Base-by-base conservation (phyloP, 2,797 vertebrate genomes). In the Ctenopoma kingsleyae region DNA sequence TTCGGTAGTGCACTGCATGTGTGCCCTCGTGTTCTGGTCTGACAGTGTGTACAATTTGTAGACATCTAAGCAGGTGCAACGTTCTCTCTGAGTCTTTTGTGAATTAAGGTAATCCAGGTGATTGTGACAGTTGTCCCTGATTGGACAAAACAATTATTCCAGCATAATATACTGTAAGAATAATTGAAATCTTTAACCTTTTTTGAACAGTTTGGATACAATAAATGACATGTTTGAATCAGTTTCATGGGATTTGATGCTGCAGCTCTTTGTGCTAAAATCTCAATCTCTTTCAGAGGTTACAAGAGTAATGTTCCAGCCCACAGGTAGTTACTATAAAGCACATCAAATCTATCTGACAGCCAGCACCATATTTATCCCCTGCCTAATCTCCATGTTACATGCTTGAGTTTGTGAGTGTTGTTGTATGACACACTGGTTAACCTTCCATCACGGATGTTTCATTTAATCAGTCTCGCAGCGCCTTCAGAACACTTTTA, bases 381-480 rank as follows among this genome's bases (percentile, higher is more conserved):
- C 16, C 32, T 22, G 11, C 17, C 51, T 67, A 53, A 77, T 78
- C 41, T 17, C 25, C 15, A 0, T 50, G 53, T 65, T 48, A 19
- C 60, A 67, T 35, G 52, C 23, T 38, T 63, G 63, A 62, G 57
- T 64, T 63, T 60, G 52, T 17, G 6, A 43, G 3, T 55, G 44
- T 23, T 41, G 56, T 5, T 32, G 22, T 51, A 32, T 75, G 64
- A 69, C 67, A 80, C 48, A 19, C 15, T 30, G 71, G 44, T 74
- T 71, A 67, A 53, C 53, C 43, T 63, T 43, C 47, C 64, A 72
- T 74, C 74, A 46, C 63, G 71, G 54, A 82, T 67, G 57, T 56
- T 84, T 73, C n/a, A 49, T 77, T 58, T 75, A 78, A 83, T 82
- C 80, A 82, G 67, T 11, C 69, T 68, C 67, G 61, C 51, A 16